Base-by-base conservation (phyloP, 2,888 invertebrate species). In the Fragum whitleyi region DNA sequence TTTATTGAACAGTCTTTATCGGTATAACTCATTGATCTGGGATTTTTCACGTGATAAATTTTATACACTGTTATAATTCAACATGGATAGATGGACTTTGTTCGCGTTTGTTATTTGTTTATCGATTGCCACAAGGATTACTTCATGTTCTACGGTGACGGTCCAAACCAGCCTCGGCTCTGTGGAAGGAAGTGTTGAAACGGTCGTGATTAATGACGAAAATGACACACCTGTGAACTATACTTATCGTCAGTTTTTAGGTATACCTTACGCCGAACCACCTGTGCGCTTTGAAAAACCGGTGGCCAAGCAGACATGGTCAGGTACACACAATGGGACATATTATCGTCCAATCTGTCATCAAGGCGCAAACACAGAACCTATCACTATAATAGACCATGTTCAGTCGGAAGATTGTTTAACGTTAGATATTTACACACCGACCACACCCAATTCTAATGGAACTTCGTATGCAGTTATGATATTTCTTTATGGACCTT, bases 401-500 rank as follows among this genome's bases (percentile, higher is more conserved):
- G 28, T n/a, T 9, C 59, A 65, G 51, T 75, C 77, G 1, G 84
- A 84, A 42, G 81, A 84, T 23, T 84, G 84, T 71, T 29, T 84
- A 14, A 84, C 78, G 2, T 55, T 84, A 53, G 76, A 84, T 55
- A 79, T 84, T 14, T 81, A 78, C 26, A 61, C 74, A 1, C 84
- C 84, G 5, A 36, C 47, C 47, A 61, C 55, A 23, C 28, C 74
- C 5, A 70, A 32, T 19, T 62, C 57, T 2, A 51, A 65, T 23
- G 61, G 42, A 11, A 71, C 51, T 23, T 59, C 73, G 0, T 94
- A 93, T 80, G 94, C 95, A 0, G 95, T 95, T 0, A 90, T 95
- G 86, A 93, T 95, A 2, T 95, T 93, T 85, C 93, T 95, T 42
- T 95, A 95, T 83, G 95, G 94, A 0, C 95, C 95, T 7, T 39